A percentile compares a stretch with the other conserved stretches of the same genome.
Evolutionary conservation across 2,113 vertebrate species (phyloP).

Genomic region (Austrofundulus limnaeus): DNA sequence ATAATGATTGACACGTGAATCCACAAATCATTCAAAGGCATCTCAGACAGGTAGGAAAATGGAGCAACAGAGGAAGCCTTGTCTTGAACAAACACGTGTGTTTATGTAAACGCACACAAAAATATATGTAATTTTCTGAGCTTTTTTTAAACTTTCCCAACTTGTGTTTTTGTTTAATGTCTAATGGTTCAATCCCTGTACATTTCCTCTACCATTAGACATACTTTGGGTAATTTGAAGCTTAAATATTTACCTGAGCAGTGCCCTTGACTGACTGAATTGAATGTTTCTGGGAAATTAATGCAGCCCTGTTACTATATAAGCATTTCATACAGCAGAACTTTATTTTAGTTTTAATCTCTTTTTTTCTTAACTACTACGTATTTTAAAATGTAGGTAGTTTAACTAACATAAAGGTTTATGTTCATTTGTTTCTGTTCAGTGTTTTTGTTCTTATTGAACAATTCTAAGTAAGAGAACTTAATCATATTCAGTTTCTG

Average conservation of each 20-base stretch:
- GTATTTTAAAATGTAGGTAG: too few relatives aligned
- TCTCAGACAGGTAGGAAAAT: neutral
- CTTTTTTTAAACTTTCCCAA: neutral
- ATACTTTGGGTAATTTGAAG: neutral
- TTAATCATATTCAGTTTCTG: too few relatives aligned
- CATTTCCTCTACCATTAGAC: too few relatives aligned
- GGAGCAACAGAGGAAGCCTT: neutral
- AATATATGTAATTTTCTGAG: neutral
- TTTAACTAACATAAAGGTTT: too few relatives aligned
- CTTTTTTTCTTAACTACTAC: neutral
- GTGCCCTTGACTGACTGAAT: neutral
- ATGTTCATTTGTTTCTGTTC: too few relatives aligned
- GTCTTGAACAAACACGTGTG: too few relatives aligned
- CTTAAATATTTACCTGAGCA: neutral
- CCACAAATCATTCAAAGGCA: constrained; percentile 8
- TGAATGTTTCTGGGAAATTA: neutral
- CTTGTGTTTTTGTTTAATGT: neutral
- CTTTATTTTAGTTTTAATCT: neutral
- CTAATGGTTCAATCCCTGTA: neutral
- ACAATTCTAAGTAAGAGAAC: too few relatives aligned
- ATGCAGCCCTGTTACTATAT: neutral
- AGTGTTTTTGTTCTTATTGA: too few relatives aligned
- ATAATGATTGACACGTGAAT: neutral
- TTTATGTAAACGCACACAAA: neutral
- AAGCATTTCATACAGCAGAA: too few relatives aligned